Conservation (phyloP, 1,140 invertebrate species). For the Drosophila nikananu region DNA sequence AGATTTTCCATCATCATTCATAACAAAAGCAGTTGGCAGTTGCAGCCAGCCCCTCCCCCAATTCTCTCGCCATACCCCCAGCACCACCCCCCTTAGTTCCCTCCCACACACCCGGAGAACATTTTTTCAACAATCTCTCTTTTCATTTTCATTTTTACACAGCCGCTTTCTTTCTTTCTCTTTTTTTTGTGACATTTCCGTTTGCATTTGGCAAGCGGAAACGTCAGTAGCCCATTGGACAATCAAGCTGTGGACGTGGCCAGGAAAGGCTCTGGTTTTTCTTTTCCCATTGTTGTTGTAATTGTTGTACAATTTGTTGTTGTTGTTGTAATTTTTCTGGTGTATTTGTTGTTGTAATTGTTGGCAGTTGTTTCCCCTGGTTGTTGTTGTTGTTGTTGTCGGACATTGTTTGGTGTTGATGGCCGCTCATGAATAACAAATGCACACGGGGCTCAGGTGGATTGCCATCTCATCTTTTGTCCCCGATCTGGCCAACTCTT, state of each 20-base stretch:
- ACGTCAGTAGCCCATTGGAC: conserved; percentile 79
- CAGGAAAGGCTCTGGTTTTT: conserved; percentile 40
- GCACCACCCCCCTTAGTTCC: not conserved
- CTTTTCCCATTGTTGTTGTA: conserved; percentile 21
- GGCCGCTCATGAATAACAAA: conserved; percentile 81
- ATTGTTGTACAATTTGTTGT: conserved; percentile 42
- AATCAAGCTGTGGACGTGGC: conserved; percentile 73
- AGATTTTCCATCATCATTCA: conserved; percentile 82
- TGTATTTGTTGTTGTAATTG: conserved; percentile 42
- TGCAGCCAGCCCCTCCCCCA: conserved; percentile 47
- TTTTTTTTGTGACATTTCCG: conserved; percentile 75
- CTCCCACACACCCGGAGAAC: conserved; percentile 6
- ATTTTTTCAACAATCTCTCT: conserved; percentile 51
- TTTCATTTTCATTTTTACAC: conserved; percentile 43
- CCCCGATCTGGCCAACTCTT: conserved; percentile 32
- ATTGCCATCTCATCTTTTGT: conserved; percentile 33
- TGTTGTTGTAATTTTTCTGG: conserved; percentile 64
- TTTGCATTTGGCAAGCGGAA: conserved; percentile 82
- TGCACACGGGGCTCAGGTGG: conserved; percentile 67
- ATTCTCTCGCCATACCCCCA: too few relatives aligned
- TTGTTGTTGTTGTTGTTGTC: not conserved
- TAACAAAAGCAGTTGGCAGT: conserved; percentile 83
- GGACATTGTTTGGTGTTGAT: conserved; percentile 82
- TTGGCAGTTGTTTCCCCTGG: not conserved
- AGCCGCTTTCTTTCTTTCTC: conserved; percentile 12